These are phyloP conservation scores for Periophthalmus magnuspinnatus DNA, from an alignment of 2,797 vertebrate species.

Conservation along the genomic window DNA sequence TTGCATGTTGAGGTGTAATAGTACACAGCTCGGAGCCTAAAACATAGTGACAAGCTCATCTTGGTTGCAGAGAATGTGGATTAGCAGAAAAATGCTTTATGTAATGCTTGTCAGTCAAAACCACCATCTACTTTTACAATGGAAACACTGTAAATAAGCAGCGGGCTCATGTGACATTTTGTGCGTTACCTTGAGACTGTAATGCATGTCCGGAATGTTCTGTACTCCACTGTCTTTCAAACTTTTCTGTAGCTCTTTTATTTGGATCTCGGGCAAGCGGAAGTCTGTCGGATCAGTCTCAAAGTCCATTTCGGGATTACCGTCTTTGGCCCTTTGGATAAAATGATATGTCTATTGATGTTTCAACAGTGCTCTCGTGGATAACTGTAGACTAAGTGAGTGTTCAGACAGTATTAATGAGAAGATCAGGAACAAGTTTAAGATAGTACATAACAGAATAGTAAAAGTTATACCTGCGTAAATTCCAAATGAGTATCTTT, in stretches of 20 bases:
- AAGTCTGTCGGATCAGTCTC: slow-evolving; percentile 76
- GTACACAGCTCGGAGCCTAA: neutral
- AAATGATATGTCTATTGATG: neutral
- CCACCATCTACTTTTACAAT: neutral
- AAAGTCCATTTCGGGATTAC: slow-evolving; percentile 84
- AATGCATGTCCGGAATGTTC: slow-evolving; percentile 78
- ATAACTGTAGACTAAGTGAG: neutral
- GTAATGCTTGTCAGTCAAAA: neutral
- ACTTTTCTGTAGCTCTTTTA: slow-evolving; percentile 66
- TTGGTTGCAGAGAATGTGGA: neutral
- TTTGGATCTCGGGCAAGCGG: slow-evolving; percentile 76
- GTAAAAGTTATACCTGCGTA: slow-evolving; percentile 72
- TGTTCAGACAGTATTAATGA: neutral
- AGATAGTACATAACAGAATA: neutral
- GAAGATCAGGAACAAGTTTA: neutral
- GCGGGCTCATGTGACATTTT: neutral
- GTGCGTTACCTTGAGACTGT: slow-evolving; percentile 80
- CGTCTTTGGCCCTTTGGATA: slow-evolving; percentile 78
- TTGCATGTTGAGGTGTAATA: neutral
- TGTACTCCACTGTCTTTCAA: slow-evolving; percentile 57
- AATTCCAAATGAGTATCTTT: slow-evolving; percentile 85
- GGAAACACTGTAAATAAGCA: neutral
- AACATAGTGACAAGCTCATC: neutral
- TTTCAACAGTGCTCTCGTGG: neutral
- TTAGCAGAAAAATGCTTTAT: slow-evolving; percentile 13